phyloP scores from a whole-genome alignment of 2,888 invertebrate genomes.

The Tachystola acroxantha region DNA sequence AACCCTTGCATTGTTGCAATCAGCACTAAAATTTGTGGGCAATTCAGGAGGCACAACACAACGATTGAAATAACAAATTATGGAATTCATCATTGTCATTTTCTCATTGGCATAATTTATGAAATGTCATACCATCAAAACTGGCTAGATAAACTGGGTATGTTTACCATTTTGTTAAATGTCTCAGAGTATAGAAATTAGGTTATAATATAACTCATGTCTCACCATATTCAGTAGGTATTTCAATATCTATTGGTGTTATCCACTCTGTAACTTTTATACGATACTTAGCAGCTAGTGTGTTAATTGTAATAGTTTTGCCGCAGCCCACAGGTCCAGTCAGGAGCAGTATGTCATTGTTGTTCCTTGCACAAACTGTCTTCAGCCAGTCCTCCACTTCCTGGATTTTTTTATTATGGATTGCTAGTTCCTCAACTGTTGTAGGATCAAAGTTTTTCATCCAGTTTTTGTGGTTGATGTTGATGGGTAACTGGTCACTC shows the following conservation, averaged over 20 bases:
- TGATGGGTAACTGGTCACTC: conserved; percentile 6
- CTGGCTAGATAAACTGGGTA: no score
- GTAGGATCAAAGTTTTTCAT: conserved; percentile 80
- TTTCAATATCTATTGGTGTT: conserved; percentile 85
- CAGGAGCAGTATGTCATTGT: conserved; percentile 80
- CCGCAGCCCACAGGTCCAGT: conserved; percentile 92
- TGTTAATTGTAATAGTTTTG: conserved; percentile 85
- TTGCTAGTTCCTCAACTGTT: conserved; percentile 80
- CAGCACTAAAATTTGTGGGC: no score
- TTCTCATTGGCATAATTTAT: no score
- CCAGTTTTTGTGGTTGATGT: conserved; percentile 68
- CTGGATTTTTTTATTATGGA: conserved; percentile 85
- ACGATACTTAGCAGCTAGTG: conserved; percentile 80
- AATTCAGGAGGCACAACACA: no score
- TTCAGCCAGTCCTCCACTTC: conserved; percentile 85
- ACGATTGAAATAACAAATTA: no score
- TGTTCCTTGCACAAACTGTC: conserved; percentile 36
- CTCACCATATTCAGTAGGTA: conserved; percentile 72
- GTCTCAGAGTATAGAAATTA: no score
- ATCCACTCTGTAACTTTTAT: conserved; percentile 87
- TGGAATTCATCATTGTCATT: no score
- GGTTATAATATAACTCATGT: neutral
- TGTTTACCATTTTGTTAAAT: no score
- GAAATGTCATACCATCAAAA: no score
- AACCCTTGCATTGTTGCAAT: no score